Evolutionary conservation across 1,140 invertebrate species (phyloP).

Genomic region (Eciton burchellii): DNA sequence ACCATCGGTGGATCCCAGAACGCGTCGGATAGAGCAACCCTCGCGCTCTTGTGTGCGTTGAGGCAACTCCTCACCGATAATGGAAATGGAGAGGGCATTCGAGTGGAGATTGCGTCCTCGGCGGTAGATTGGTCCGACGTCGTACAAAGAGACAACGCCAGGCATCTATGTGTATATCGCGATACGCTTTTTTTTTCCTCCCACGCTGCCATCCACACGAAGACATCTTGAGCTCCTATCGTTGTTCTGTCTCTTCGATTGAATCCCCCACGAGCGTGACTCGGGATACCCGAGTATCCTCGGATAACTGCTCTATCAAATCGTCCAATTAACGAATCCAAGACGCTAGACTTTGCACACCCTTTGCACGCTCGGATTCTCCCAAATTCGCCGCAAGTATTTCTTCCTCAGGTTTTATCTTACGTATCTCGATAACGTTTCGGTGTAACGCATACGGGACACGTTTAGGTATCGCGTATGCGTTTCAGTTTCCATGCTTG

Average conservation of each 20-base stretch:
- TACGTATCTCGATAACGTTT: too few species aligned
- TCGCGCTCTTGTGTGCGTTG: slow-evolving; percentile 34
- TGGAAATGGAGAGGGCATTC: slow-evolving; percentile 69
- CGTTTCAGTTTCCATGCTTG: background rate
- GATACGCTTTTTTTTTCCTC: slow-evolving; percentile 57
- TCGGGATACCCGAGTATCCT: background rate
- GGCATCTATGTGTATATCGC: slow-evolving; percentile 53
- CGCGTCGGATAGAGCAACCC: slow-evolving; percentile 52
- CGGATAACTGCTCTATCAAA: background rate
- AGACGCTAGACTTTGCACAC: background rate
- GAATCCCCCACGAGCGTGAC: background rate
- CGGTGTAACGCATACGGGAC: too few species aligned
- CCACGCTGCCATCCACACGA: slow-evolving; percentile 18
- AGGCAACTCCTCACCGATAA: slow-evolving; percentile 63
- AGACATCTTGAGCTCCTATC: slow-evolving; percentile 31
- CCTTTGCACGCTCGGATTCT: too few species aligned
- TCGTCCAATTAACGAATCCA: background rate
- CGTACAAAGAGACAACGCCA: slow-evolving; percentile 63
- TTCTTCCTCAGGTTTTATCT: background rate
- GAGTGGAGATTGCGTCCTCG: slow-evolving; percentile 64
- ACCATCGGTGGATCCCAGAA: background rate
- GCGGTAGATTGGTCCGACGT: slow-evolving; percentile 68
- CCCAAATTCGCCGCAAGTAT: background rate
- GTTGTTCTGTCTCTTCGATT: background rate
- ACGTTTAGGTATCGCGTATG: background rate